Evolutionary conservation across 1,140 invertebrate species (phyloP).

Genomic region (Gonioctena quinquepunctata): DNA sequence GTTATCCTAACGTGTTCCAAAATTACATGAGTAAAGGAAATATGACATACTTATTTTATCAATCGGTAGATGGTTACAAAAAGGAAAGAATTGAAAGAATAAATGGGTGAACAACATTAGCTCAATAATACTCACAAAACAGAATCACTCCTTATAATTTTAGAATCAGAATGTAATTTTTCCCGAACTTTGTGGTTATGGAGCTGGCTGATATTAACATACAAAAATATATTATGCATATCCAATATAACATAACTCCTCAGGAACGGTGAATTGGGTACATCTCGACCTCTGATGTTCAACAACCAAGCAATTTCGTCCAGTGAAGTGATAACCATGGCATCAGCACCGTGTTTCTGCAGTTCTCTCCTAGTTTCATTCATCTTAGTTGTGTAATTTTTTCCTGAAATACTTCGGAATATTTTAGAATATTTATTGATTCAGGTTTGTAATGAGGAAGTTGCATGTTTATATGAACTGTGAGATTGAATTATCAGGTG

Average conservation of each 20-base stretch:
- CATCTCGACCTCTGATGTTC: slow-evolving; percentile 91
- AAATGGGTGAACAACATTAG: too few relatives aligned
- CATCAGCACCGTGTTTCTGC: slow-evolving; percentile 67
- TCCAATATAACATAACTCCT: slow-evolving; percentile 73
- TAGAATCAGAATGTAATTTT: slow-evolving; percentile 37
- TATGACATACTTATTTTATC: too few relatives aligned
- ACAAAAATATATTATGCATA: slow-evolving; percentile 59
- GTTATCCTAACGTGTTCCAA: too few relatives aligned
- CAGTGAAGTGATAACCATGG: slow-evolving; percentile 83
- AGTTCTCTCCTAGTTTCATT: slow-evolving; percentile 69
- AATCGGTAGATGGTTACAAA: too few relatives aligned
- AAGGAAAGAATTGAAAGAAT: too few relatives aligned
- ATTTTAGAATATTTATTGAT: background rate
- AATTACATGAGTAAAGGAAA: too few relatives aligned
- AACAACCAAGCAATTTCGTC: slow-evolving; percentile 94
- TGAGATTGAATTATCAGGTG: too few relatives aligned
- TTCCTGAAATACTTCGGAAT: slow-evolving; percentile 56
- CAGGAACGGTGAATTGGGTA: slow-evolving; percentile 85
- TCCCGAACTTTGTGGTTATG: slow-evolving; percentile 35
- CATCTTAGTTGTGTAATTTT: slow-evolving; percentile 76
- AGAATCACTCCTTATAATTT: slow-evolving; percentile 22
- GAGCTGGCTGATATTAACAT: slow-evolving; percentile 63
- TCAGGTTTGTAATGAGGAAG: too few relatives aligned
- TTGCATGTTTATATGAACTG: too few relatives aligned
- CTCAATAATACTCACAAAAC: slow-evolving; percentile 47